A percentile compares a stretch with the other conserved stretches of the same genome.
Conservation (phyloP, 2,888 invertebrate species). For the Drosophila vallismaia region DNA sequence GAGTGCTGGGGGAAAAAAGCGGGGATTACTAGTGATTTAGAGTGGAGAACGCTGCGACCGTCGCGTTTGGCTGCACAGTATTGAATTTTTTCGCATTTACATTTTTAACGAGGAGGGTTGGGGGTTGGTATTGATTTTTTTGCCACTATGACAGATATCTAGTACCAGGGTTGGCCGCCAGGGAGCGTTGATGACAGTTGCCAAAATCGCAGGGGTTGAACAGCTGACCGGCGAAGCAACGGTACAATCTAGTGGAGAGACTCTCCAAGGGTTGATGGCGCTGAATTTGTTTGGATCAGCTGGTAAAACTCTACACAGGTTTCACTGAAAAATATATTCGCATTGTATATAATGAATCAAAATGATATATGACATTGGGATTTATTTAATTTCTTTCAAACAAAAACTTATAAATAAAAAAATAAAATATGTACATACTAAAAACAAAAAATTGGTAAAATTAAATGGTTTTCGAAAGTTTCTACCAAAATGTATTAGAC, state of each 20-base stretch:
- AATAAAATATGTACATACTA: neutral
- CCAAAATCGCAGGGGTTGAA: conserved; percentile 54
- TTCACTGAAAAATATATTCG: neutral
- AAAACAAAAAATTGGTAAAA: no score
- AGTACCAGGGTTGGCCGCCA: conserved; percentile 36
- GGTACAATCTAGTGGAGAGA: neutral
- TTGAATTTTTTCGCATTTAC: conserved; percentile 82
- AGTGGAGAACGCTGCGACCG: conserved; percentile 64
- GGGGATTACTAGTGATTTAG: conserved; percentile 17
- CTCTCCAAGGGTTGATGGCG: conserved; percentile 17
- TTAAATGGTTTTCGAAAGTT: neutral
- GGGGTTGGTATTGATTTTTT: conserved; percentile 83
- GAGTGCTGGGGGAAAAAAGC: conserved; percentile 34
- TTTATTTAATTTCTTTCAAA: no score
- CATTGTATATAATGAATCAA: no score
- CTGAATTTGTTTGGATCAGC: conserved; percentile 11
- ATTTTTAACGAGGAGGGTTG: conserved; percentile 81
- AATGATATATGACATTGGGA: no score
- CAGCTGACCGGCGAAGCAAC: conserved; percentile 50
- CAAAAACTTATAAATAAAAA: neutral
- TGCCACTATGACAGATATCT: conserved; percentile 57
- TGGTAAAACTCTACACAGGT: conserved; percentile 2
- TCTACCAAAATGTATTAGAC: neutral
- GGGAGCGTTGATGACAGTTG: conserved; percentile 59
- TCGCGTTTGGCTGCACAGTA: conserved; percentile 80